These are phyloP conservation scores for Gasteruption jaculator DNA, from an alignment of 2,888 invertebrate species.

Conservation along the genomic window DNA sequence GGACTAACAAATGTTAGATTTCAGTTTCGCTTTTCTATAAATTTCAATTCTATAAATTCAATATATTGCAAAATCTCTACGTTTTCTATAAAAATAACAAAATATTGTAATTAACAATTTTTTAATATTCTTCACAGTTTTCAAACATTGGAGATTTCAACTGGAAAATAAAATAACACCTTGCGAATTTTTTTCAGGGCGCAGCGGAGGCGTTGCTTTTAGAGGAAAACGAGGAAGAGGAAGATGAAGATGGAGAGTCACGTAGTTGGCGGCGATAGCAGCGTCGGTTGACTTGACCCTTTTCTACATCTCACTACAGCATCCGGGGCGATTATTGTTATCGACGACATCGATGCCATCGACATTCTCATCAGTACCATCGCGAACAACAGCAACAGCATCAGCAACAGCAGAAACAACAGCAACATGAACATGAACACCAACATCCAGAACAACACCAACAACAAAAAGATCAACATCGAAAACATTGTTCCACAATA, in stretches of 20 bases:
- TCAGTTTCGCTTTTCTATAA: slow-evolving; percentile 2
- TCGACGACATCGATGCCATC: too few relatives aligned
- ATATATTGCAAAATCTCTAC: neutral
- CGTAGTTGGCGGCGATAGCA: slow-evolving; percentile 88
- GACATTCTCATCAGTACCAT: too few relatives aligned
- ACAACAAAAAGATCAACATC: too few relatives aligned
- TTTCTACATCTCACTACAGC: too few relatives aligned
- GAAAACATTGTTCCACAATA: too few relatives aligned
- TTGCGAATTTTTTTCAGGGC: slow-evolving; percentile 29
- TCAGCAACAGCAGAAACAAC: too few relatives aligned
- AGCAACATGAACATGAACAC: too few relatives aligned
- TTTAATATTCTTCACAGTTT: neutral
- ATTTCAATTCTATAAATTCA: too few relatives aligned
- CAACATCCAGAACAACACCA: too few relatives aligned
- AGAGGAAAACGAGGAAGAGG: slow-evolving; percentile 82
- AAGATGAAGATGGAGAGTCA: slow-evolving; percentile 77
- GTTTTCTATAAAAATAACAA: slow-evolving; percentile 2
- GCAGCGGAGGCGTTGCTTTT: slow-evolving; percentile 65
- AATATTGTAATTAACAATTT: neutral
- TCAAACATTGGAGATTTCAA: neutral
- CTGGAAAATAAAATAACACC: neutral
- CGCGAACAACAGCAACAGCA: too few relatives aligned
- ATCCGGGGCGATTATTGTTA: too few relatives aligned
- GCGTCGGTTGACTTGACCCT: slow-evolving; percentile 32
- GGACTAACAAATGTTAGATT: too few relatives aligned